Conservation (phyloP, 2,797 vertebrate genomes). For the Caiman crocodilus region DNA sequence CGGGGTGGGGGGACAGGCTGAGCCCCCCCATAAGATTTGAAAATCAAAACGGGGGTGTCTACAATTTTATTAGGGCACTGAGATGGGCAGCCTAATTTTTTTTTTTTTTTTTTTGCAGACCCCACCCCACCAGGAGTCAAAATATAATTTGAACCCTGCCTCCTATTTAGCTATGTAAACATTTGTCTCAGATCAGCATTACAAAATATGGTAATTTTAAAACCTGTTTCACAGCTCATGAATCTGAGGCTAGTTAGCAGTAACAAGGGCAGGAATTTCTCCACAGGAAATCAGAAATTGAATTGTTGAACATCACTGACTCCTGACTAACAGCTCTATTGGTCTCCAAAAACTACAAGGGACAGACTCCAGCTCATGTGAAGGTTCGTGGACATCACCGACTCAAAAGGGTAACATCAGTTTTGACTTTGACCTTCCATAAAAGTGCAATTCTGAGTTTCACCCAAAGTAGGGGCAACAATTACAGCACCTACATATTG, state of each 20-base stretch:
- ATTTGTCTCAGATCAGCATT: background rate
- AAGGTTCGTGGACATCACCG: background rate
- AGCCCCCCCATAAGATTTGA: too few relatives aligned
- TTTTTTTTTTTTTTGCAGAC: too few relatives aligned
- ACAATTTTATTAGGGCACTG: too few relatives aligned
- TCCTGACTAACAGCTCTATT: background rate
- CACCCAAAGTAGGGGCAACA: conserved; percentile 3
- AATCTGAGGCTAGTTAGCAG: background rate
- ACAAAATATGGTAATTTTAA: background rate
- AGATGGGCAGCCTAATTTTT: too few relatives aligned
- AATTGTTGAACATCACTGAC: background rate
- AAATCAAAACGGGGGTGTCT: too few relatives aligned
- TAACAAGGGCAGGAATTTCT: conserved; percentile 4
- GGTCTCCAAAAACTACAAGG: background rate
- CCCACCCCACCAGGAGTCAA: too few relatives aligned
- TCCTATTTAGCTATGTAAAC: background rate
- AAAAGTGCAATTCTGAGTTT: conserved; percentile 17
- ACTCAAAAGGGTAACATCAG: background rate
- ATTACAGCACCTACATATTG: background rate
- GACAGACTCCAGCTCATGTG: rapidly evolving
- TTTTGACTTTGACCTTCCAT: background rate
- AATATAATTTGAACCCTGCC: background rate
- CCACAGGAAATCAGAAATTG: background rate
- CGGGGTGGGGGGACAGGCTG: too few relatives aligned
- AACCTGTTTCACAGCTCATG: background rate